Evolutionary conservation across 2,113 vertebrate species (phyloP), one percentile per base, ranked within the genome.

Genomic region (Aspidoscelis tigris): DNA sequence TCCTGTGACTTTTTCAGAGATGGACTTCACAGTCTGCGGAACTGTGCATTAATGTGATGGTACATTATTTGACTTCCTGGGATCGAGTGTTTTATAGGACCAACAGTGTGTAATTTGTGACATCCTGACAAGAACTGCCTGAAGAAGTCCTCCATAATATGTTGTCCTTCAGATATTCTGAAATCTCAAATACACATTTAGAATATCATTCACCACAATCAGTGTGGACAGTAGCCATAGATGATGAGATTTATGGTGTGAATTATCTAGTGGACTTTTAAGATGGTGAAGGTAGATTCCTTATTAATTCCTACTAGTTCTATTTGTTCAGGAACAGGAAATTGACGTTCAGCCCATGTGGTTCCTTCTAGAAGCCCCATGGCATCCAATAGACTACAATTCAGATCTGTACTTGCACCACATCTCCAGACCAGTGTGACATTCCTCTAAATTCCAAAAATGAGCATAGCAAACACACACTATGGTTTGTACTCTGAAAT

Each of bases 401-500:
- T n/a, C 58, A 41, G 21, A 43, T 24, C 44, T 26, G 21, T n/a
- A 21, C 26, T 8, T 50, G 26, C 41, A 10, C 1, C 41, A 69
- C 2, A 58, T 58, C n/a, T n/a, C 50, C 6, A 41, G 41, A 71
- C 2, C 39, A 58, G 21, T 72, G 43, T 39, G 58, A 61, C 72
- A 72, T 12, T 61, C 39, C 64, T 26, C 58, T 21, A 22, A 11
- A 43, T 65, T 41, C 39, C 43, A 44, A 64, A 41, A 64, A 20
- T 64, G 61, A 10, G 12, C 22, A 22, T 43, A 24, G 43, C 24
- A 65, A 39, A 64, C 11, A 21, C 78, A 68, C 64, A 61, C 43
- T 50, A 20, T 44, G 14, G 43, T 80, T 68, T 41, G 53, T 78
- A 12, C 14, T 47, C 24, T 85, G 79, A 80, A 82, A 16, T 75